Percentiles rank a stretch among this genome's conserved stretches.
phyloP scores from a whole-genome alignment of 37 sponge, comb jelly and placozoan genomes.

The Petrosia ficiformis region DNA sequence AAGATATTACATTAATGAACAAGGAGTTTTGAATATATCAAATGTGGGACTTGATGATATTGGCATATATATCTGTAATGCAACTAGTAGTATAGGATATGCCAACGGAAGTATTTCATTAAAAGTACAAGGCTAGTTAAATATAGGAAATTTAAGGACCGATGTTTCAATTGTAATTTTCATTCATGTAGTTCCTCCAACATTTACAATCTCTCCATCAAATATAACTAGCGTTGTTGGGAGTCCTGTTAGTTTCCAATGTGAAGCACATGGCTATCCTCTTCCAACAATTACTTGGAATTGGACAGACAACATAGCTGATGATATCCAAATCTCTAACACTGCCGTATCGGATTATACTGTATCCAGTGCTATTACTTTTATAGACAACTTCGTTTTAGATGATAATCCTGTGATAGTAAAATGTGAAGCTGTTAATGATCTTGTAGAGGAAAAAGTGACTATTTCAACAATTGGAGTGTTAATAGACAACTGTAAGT shows the following conservation, averaged over 20 bases:
- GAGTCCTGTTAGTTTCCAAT: neutral
- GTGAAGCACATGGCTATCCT: conserved; percentile 15
- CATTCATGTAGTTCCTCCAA: conserved; percentile 1
- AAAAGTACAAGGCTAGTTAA: neutral
- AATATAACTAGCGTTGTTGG: neutral
- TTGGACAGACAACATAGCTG: too few species aligned
- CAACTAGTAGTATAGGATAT: neutral
- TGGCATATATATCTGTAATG: neutral
- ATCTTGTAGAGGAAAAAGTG: too few species aligned
- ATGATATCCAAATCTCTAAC: too few species aligned
- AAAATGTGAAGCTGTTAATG: too few species aligned
- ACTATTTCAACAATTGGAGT: too few species aligned
- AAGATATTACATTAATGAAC: neutral
- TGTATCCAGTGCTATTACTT: too few species aligned
- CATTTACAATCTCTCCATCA: neutral
- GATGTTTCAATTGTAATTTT: neutral
- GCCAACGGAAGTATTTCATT: neutral
- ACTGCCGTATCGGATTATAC: too few species aligned
- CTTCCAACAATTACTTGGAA: conserved; percentile 2
- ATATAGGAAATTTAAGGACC: too few species aligned
- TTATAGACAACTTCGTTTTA: too few species aligned
- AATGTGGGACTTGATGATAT: neutral
- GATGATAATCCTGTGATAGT: too few species aligned
- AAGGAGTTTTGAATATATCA: neutral
- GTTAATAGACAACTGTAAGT: too few species aligned